A percentile compares a stretch with the other conserved stretches of the same genome.
These are phyloP conservation scores for Sebastes trivittatus DNA, from an alignment of 2,797 vertebrate genomes.

Conservation along the genomic window DNA sequence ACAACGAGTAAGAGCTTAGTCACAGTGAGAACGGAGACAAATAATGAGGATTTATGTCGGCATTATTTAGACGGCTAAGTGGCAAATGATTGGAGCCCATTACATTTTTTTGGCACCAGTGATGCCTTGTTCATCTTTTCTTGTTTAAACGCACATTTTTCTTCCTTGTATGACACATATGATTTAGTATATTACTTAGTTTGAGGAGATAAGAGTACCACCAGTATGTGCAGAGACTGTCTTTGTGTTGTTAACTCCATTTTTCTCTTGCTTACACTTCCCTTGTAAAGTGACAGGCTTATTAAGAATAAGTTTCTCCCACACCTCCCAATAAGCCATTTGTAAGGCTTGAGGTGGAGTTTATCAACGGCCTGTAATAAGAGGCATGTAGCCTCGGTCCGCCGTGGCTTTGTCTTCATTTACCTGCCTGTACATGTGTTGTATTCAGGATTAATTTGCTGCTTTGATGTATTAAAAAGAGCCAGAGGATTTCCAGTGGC, in stretches of 20 bases:
- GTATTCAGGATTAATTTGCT: conserved; percentile 81
- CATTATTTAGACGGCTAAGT: conserved; percentile 38
- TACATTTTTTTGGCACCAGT: conserved; percentile 9
- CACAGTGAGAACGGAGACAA: conserved; percentile 31
- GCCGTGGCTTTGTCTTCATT: conserved; percentile 84
- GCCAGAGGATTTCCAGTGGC: conserved; percentile 73
- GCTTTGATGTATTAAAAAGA: conserved; percentile 84
- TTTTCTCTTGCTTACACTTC: conserved; percentile 59
- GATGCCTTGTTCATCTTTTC: not conserved
- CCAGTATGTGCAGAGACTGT: conserved; percentile 7
- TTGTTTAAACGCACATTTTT: not conserved
- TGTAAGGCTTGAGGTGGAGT: conserved; percentile 76
- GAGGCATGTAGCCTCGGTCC: conserved; percentile 66
- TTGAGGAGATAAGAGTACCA: not conserved
- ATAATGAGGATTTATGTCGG: conserved; percentile 38
- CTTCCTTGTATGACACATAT: not conserved
- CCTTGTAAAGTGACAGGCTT: conserved; percentile 76
- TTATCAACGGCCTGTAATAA: conserved; percentile 81
- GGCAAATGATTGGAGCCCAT: conserved; percentile 35
- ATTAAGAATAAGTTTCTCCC: conserved; percentile 81
- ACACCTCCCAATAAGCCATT: conserved; percentile 79
- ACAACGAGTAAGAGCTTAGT: conserved; percentile 62
- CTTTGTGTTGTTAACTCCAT: conserved; percentile 46
- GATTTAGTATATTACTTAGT: not conserved
- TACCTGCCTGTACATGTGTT: conserved; percentile 82